Evolutionary conservation across 2,113 vertebrate genomes (phyloP).

Genomic region (Eublepharis macularius): DNA sequence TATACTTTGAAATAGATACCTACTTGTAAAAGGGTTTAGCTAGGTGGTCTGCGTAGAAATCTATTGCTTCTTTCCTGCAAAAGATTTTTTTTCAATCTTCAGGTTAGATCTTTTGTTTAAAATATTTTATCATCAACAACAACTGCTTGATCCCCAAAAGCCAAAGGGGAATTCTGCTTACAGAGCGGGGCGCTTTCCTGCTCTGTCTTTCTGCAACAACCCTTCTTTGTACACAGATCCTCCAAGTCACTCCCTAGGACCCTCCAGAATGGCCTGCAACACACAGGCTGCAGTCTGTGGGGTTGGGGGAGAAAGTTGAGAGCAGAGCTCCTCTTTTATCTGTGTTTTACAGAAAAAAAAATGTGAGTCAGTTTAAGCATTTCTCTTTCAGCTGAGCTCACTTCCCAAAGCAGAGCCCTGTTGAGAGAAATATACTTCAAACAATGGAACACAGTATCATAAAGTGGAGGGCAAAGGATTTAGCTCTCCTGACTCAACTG

Average conservation of each 20-base stretch:
- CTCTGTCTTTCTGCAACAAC: too few species aligned
- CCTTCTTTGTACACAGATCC: not conserved
- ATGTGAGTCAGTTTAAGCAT: too few species aligned
- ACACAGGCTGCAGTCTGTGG: not conserved
- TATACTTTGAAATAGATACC: constrained; percentile 63
- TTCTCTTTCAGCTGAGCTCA: not conserved
- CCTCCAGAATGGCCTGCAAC: too few species aligned
- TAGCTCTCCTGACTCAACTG: too few species aligned
- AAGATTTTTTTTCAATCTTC: constrained; percentile 29
- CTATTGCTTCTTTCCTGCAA: constrained; percentile 89
- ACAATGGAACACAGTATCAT: too few species aligned
- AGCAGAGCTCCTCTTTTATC: too few species aligned
- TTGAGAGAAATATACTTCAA: too few species aligned
- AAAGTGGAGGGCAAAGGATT: too few species aligned
- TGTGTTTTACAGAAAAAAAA: not conserved
- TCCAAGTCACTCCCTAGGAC: not conserved
- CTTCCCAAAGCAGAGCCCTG: too few species aligned
- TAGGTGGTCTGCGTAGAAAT: constrained; percentile 90
- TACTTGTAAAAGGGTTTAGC: constrained; percentile 91
- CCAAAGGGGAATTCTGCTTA: not conserved
- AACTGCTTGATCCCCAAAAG: not conserved
- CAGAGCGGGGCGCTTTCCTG: too few species aligned
- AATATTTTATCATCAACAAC: not conserved
- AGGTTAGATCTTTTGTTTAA: not conserved
- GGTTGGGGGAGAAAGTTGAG: not conserved